A percentile compares a stretch with the other conserved stretches of the same genome.
These are phyloP conservation scores for Pangasius sanitwongsei DNA, from an alignment of 2,797 vertebrate genomes.

Conservation along the genomic window DNA sequence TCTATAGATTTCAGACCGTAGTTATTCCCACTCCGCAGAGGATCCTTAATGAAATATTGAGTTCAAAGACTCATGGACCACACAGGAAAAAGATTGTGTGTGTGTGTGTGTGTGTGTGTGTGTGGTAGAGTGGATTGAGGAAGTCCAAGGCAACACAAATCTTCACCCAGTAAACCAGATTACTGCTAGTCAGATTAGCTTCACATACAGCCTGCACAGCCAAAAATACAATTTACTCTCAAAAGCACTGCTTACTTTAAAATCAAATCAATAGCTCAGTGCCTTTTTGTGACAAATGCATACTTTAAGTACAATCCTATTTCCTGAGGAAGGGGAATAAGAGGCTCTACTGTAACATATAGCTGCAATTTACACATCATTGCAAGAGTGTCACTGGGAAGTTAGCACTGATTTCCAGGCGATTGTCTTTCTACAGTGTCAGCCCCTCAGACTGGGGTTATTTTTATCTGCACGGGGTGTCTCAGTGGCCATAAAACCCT, in stretches of 20 bases:
- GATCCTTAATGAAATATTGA: conserved; percentile 64
- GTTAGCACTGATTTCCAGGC: conserved; percentile 35
- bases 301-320: conserved; percentile 45
- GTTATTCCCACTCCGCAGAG: conserved; percentile 54
- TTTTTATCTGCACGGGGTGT: conserved; percentile 38
- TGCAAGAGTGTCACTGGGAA: conserved; percentile 16
- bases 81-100: conserved; percentile 46
- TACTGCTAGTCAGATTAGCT: conserved; percentile 53
- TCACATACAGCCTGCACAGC: conserved; percentile 33
- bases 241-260: conserved; percentile 33
- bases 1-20: conserved; percentile 62
- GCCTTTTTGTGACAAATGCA: conserved; percentile 37
- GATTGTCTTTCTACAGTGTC: conserved; percentile 24
- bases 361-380: conserved; percentile 37
- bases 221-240: conserved; percentile 34
- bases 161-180: conserved; percentile 56
- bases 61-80: conserved; percentile 59
- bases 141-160: conserved; percentile 61
- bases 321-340: conserved; percentile 29
- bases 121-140: conserved; percentile 46
- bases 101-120: conserved; percentile 39
- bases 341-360: conserved; percentile 7
- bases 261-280: conserved; percentile 39
- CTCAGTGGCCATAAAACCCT: conserved; percentile 34
- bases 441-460: conserved; percentile 26